phyloP scores from a whole-genome alignment of 1,140 invertebrate genomes.

The Prorops nasuta region DNA sequence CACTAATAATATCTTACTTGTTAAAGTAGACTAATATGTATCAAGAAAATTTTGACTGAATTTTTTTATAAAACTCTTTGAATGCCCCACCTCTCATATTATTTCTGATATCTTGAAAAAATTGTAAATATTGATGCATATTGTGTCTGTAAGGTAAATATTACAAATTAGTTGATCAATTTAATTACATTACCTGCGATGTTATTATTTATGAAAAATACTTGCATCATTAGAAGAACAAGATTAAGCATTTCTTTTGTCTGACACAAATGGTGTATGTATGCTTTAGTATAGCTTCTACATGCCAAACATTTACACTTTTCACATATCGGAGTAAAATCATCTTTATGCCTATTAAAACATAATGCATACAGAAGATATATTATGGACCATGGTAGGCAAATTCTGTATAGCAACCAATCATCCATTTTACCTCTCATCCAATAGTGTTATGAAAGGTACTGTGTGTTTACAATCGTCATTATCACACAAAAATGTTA shows the following conservation, averaged over 20 bases:
- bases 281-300: conserved; percentile 76
- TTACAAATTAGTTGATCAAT: conserved; percentile 16
- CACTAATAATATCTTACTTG: too few relatives aligned
- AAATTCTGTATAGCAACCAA: too few relatives aligned
- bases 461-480: conserved; percentile 21
- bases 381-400: too few relatives aligned
- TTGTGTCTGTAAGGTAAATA: conserved; percentile 65
- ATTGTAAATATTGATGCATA: conserved; percentile 67
- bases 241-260: conserved; percentile 73
- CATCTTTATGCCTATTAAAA: conserved; percentile 65
- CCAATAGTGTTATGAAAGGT: conserved; percentile 46
- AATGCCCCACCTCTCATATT: conserved; percentile 58
- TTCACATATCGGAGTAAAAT: conserved; percentile 69
- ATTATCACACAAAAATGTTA: conserved; percentile 58
- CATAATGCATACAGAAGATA: conserved; percentile 9
- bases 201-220: conserved; percentile 26
- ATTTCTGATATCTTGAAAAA: conserved; percentile 63
- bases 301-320: conserved; percentile 77
- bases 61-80: conserved; percentile 44
- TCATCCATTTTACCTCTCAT: conserved; percentile 41
- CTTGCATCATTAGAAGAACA: conserved; percentile 76
- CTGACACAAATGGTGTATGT: conserved; percentile 78
- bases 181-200: conserved; percentile 16
- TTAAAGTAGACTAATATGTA: too few relatives aligned
- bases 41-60: conserved; percentile 40